Evolutionary conservation across 2,888 invertebrate species (phyloP).

Genomic region (Plebejus melissa): DNA sequence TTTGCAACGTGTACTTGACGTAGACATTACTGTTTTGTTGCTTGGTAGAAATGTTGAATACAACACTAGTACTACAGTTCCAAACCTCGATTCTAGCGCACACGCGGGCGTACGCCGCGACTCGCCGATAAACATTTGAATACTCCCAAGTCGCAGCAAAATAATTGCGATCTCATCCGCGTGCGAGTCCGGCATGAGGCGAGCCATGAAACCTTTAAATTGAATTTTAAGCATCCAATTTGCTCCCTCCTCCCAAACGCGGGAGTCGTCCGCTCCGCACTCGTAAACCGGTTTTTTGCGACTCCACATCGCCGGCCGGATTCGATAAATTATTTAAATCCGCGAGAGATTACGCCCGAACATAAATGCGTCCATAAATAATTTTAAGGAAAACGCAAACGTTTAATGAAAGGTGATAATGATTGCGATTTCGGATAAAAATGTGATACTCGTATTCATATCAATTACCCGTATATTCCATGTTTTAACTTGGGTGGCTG

Average conservation of each 20-base stretch:
- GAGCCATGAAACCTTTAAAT: conserved; percentile 78
- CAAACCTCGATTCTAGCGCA: not conserved
- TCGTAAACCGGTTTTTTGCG: conserved; percentile 67
- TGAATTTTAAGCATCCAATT: conserved; percentile 79
- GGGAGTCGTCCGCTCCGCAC: conserved; percentile 44
- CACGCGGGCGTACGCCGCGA: conserved; percentile 16
- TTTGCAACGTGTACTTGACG: too few species aligned
- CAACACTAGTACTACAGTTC: too few species aligned
- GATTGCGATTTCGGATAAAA: not conserved
- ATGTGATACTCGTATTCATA: conserved; percentile 3
- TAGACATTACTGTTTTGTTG: too few species aligned
- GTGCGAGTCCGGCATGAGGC: conserved; percentile 69
- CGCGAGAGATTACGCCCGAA: conserved; percentile 30
- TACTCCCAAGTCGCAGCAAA: conserved; percentile 55
- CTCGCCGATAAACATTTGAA: conserved; percentile 52
- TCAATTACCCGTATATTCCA: conserved; percentile 21
- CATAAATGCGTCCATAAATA: conserved; percentile 25
- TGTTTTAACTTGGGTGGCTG: conserved; percentile 1
- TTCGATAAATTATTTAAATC: conserved; percentile 57
- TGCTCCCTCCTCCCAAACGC: conserved; percentile 56
- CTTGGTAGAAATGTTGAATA: too few species aligned
- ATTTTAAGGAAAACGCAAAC: conserved; percentile 16
- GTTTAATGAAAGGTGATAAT: conserved; percentile 18
- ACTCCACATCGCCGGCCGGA: conserved; percentile 50
- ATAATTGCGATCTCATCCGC: conserved; percentile 68